Percentiles rank a stretch among this genome's conserved stretches.
These are phyloP conservation scores for Timandra comae DNA, from an alignment of 2,888 invertebrate genomes.

Conservation along the genomic window DNA sequence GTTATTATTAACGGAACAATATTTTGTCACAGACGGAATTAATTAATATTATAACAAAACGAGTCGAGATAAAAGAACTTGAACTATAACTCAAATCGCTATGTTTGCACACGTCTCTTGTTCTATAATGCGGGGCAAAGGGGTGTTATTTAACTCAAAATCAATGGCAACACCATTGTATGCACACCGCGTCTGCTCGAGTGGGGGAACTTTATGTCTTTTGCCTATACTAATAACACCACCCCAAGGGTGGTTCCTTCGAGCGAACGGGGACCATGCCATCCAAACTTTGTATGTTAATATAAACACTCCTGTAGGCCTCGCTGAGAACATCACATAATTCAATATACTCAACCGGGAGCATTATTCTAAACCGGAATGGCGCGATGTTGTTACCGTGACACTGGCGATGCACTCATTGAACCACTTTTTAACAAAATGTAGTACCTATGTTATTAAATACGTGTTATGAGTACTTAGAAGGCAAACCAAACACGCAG, in stretches of 20 bases:
- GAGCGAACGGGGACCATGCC: constrained; percentile 33
- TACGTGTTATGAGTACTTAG: neutral
- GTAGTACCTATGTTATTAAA: neutral
- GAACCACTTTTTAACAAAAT: neutral
- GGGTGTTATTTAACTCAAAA: constrained; percentile 71
- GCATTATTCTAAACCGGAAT: constrained; percentile 46
- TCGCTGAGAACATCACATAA: constrained; percentile 50
- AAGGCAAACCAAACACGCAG: too few relatives aligned
- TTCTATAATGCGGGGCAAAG: constrained; percentile 44
- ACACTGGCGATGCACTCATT: neutral
- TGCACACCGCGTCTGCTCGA: constrained; percentile 59
- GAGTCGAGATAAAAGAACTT: constrained; percentile 50
- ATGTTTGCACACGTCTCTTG: constrained; percentile 51
- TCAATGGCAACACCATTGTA: constrained; percentile 70
- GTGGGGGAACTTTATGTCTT: constrained; percentile 63
- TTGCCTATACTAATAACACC: constrained; percentile 71
- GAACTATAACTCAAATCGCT: constrained; percentile 61
- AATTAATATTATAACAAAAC: constrained; percentile 50
- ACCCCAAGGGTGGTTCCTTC: constrained; percentile 62
- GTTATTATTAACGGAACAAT: too few relatives aligned
- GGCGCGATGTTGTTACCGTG: constrained; percentile 9
- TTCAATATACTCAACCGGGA: constrained; percentile 49
- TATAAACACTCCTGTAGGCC: constrained; percentile 67
- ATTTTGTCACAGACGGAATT: constrained; percentile 12
- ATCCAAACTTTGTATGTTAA: constrained; percentile 67